Evolutionary conservation across 35 echinoderm and acorn worm genomes (phyloP).

Genomic region (Ophiothrix spiculata): DNA sequence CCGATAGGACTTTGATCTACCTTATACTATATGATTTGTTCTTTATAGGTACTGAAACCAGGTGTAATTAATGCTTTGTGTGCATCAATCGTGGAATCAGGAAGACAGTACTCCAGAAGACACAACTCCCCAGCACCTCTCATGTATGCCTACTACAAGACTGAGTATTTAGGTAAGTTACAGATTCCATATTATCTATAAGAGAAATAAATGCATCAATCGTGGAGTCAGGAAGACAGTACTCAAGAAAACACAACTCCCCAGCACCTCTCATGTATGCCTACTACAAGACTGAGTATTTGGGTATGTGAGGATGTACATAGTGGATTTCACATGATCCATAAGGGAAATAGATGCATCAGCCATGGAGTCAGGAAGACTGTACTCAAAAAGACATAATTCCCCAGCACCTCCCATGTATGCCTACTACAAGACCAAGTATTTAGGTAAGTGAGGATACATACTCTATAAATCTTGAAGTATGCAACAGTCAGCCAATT

Average conservation of each 20-base stretch:
- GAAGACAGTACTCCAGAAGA: constrained; percentile 37
- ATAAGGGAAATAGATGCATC: too few species aligned
- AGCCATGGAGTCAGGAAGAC: constrained; percentile 52
- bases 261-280: constrained; percentile 58
- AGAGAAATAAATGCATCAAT: too few species aligned
- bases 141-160: constrained; percentile 62
- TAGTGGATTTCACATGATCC: too few species aligned
- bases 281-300: constrained; percentile 54
- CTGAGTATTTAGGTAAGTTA: constrained; percentile 62
- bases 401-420: constrained; percentile 58
- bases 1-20: too few species aligned
- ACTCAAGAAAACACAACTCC: constrained; percentile 41
- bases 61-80: constrained; percentile 28
- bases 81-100: constrained; percentile 46
- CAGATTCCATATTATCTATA: too few species aligned
- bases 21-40: neutral
- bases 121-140: constrained; percentile 49
- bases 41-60: constrained; percentile 42
- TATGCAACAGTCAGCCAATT: too few species aligned
- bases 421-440: constrained; percentile 55
- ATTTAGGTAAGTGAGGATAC: constrained; percentile 61
- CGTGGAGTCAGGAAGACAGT: constrained; percentile 51
- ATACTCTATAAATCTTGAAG: too few species aligned
- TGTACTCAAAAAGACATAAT: constrained; percentile 38
- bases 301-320: constrained; percentile 27